Conservation (phyloP, 2,113 vertebrate species). For the Prinia subflava region DNA sequence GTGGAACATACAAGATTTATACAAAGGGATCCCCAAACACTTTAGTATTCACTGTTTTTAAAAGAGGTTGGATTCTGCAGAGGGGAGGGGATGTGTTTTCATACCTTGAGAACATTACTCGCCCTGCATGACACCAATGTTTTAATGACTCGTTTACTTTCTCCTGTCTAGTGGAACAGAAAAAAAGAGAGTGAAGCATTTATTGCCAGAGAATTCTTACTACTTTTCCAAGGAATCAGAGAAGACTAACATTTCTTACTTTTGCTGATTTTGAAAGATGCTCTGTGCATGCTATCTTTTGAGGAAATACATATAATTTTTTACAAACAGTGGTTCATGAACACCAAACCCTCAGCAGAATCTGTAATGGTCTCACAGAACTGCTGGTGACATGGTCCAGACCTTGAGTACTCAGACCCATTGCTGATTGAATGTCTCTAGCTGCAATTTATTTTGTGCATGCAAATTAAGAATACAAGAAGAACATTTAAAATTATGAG, state of each 20-base stretch:
- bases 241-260: neutral
- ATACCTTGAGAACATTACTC: constrained; percentile 4
- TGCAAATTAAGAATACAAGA: constrained; percentile 46
- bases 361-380: neutral
- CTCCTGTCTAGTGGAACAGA: neutral
- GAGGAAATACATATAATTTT: neutral
- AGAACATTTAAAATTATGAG: constrained; percentile 22
- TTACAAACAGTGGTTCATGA: neutral
- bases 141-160: neutral
- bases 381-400: constrained; percentile 27
- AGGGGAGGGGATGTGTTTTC: constrained; percentile 7
- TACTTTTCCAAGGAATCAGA: neutral
- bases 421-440: neutral
- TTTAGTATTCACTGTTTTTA: neutral
- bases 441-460: constrained; percentile 12
- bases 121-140: neutral
- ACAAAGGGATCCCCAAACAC: neutral
- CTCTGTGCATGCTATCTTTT: neutral
- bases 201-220: neutral
- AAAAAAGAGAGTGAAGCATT: neutral
- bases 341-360: neutral
- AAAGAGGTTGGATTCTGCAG: neutral
- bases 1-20: neutral
- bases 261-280: neutral
- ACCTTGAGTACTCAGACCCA: neutral